phyloP scores from a whole-genome alignment of 2,113 vertebrate genomes.

The Pterocles orientalis region DNA sequence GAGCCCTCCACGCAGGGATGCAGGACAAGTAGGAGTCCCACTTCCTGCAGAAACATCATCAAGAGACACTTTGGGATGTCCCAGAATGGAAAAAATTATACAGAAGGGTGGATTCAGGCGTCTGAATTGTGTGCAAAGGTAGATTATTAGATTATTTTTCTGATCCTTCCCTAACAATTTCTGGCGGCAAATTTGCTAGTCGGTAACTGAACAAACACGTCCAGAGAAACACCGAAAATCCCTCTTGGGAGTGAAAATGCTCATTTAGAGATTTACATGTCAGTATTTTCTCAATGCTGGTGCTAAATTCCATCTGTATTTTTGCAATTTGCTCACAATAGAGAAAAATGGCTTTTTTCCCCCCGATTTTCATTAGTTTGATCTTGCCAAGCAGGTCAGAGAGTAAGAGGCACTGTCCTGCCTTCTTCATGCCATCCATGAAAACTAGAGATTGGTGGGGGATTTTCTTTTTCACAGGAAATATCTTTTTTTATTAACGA shows the following conservation, averaged over 20 bases:
- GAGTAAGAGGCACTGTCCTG: background rate
- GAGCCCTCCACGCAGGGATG: rapidly evolving
- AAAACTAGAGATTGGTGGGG: background rate
- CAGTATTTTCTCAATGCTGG: background rate
- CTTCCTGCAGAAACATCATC: background rate
- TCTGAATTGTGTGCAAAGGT: background rate
- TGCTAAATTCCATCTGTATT: background rate
- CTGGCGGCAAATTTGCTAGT: background rate
- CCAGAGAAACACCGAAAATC: background rate
- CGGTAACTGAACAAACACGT: rapidly evolving
- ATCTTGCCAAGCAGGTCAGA: background rate
- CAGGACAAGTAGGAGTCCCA: background rate
- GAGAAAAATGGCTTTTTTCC: background rate
- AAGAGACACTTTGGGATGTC: background rate
- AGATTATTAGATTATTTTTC: background rate
- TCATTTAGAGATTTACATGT: background rate
- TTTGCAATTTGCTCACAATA: background rate
- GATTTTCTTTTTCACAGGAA: background rate
- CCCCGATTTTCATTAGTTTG: background rate
- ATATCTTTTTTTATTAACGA: background rate
- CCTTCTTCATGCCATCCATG: background rate
- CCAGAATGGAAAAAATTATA: background rate
- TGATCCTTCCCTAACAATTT: background rate
- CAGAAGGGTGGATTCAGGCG: background rate
- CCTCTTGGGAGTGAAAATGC: background rate